Evolutionary conservation across 2,888 invertebrate genomes (phyloP).

Genomic region (Horisme vitalbata): DNA sequence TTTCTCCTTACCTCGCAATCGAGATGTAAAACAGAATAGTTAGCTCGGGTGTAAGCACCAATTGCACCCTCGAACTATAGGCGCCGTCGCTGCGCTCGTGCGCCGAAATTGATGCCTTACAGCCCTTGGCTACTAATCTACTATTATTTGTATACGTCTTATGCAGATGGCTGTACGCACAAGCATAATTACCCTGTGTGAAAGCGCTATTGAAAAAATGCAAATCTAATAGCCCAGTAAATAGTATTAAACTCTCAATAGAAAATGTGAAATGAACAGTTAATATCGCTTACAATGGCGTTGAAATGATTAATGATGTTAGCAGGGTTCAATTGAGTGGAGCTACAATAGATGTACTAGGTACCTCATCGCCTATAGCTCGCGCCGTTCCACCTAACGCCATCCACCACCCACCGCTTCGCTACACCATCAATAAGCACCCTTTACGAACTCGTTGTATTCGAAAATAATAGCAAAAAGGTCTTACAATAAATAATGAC

Average conservation of each 20-base stretch:
- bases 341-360: conserved; percentile 40
- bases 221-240: not conserved
- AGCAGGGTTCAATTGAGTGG: conserved; percentile 50
- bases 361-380: conserved; percentile 25
- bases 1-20: too few species aligned
- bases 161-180: too few species aligned
- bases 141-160: too few species aligned
- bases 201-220: not conserved
- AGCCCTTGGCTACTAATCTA: too few species aligned
- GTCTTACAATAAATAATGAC: conserved; percentile 60
- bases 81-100: too few species aligned
- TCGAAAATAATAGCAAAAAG: conserved; percentile 59
- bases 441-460: conserved; percentile 50
- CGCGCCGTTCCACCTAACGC: conserved; percentile 13
- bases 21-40: too few species aligned
- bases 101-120: too few species aligned
- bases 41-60: too few species aligned
- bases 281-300: conserved; percentile 45
- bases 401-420: conserved; percentile 21
- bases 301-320: conserved; percentile 56
- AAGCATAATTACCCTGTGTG: too few species aligned
- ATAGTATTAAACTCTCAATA: conserved; percentile 36
- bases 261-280: conserved; percentile 41
- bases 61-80: too few species aligned
- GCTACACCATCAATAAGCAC: conserved; percentile 42